Base-by-base conservation (phyloP, 2,888 invertebrate species). In the Cacoxenus indagator region DNA sequence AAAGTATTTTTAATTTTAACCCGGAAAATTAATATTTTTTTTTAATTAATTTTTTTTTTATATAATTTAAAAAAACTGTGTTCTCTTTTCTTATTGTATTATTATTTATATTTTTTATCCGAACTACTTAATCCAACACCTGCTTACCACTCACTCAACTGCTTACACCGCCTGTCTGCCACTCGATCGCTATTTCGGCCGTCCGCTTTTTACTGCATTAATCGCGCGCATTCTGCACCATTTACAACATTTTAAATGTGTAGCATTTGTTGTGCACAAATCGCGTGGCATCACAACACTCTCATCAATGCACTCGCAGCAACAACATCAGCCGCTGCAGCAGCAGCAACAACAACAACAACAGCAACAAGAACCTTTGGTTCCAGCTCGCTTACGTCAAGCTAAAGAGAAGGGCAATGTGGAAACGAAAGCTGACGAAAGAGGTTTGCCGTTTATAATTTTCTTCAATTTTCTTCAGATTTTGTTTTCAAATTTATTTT, bases 271-370 rank as follows among this genome's bases (percentile, higher is more conserved):
- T 55, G 95, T 95, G 71, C 95, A 96, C 88, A 91, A 94, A 75
- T 93, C 93, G 61, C 91, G 92, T 81, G 93, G 92, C 74, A 91
- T 96, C 83, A 93, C 95, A 64, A 96, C 96, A 26, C 87, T 94
- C 73, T 92, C 93, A 87, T 92, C 94, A 46, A 89, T 90, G 76
- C 88, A 87, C 81, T 82, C 84, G 75, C 85, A 84, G 72, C 86
- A 83, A 67, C 78, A 77, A 17, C 78, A 77, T 14, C 76, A 73
- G 1, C 71, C 69, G 1, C 70, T 74, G 4, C 73, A 75, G 6
- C 73, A 76, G 4, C 75, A 65, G 37, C 72, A 72, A n/a, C 74
- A 74, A 31, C 77, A 76, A 55, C 75, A 68, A 27, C 80, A 76
- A 61, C 55, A 71, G 45, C 82, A 84, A 69, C 85, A 89, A 74